Evolutionary conservation across 2,113 vertebrate genomes (phyloP).

Genomic region (Sorex araneus): DNA sequence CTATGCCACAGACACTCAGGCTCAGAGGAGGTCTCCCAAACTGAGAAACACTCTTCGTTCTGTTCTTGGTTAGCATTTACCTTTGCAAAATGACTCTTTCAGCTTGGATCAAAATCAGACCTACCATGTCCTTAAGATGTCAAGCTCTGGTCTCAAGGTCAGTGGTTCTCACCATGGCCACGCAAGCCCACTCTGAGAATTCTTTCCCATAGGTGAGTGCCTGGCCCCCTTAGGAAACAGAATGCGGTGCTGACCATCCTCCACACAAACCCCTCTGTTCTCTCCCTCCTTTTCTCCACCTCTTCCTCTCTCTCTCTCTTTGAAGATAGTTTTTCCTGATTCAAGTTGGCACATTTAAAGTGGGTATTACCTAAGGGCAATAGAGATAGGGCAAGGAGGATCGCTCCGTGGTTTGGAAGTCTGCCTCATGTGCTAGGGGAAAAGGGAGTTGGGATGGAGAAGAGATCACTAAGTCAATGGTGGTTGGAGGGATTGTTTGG

Average conservation of each 20-base stretch:
- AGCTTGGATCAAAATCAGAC: slow-evolving; percentile 17
- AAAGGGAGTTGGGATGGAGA: too few relatives aligned
- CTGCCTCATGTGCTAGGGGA: too few relatives aligned
- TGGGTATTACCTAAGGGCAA: too few relatives aligned
- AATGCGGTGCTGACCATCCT: too few relatives aligned
- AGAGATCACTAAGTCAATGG: too few relatives aligned
- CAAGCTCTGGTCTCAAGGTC: neutral
- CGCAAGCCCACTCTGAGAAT: neutral
- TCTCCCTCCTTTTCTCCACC: neutral
- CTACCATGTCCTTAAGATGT: neutral
- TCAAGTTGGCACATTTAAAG: neutral
- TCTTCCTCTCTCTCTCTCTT: neutral
- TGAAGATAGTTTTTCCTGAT: neutral
- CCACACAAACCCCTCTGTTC: too few relatives aligned
- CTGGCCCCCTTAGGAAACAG: neutral
- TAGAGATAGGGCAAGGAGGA: too few relatives aligned
- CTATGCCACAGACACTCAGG: neutral
- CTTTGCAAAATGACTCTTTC: neutral
- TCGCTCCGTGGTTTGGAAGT: too few relatives aligned
- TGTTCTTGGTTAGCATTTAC: neutral
- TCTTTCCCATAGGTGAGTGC: neutral
- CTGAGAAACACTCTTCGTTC: neutral
- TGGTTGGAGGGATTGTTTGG: too few relatives aligned
- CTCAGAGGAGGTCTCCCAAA: neutral
- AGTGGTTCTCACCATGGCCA: neutral